Evolutionary conservation across 2,113 vertebrate species (phyloP).

Genomic region (Tauraco erythrolophus): DNA sequence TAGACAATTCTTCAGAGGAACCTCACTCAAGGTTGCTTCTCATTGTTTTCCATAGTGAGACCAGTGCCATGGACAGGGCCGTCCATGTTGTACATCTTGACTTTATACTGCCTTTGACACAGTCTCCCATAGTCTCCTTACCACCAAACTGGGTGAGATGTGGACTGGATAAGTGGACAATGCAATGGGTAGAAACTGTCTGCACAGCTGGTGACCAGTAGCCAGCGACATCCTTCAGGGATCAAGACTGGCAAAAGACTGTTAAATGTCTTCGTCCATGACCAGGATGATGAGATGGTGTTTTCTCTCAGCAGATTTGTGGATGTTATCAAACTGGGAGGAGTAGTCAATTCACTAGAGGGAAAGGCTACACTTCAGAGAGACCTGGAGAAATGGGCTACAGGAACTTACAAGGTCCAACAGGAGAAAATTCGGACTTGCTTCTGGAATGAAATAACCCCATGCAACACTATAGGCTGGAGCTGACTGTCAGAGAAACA

Average conservation of each 20-base stretch:
- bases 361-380: not conserved
- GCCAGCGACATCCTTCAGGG: rapidly evolving
- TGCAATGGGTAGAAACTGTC: not conserved
- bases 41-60: not conserved
- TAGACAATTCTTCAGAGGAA: rapidly evolving
- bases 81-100: not conserved
- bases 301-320: not conserved
- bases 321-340: not conserved
- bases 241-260: not conserved
- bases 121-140: not conserved
- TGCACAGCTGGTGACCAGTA: not conserved
- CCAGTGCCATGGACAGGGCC: not conserved
- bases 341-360: not conserved
- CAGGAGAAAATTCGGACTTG: not conserved
- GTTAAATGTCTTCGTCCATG: not conserved
- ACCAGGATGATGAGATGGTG: not conserved
- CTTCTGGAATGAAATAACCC: not conserved
- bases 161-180: not conserved
- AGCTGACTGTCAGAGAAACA: not conserved
- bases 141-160: not conserved
- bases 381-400: not conserved
- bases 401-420: not conserved
- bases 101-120: not conserved
- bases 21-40: not conserved
- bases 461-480: not conserved